Evolutionary conservation across 1,140 invertebrate genomes (phyloP).

Genomic region (Mya arenaria): DNA sequence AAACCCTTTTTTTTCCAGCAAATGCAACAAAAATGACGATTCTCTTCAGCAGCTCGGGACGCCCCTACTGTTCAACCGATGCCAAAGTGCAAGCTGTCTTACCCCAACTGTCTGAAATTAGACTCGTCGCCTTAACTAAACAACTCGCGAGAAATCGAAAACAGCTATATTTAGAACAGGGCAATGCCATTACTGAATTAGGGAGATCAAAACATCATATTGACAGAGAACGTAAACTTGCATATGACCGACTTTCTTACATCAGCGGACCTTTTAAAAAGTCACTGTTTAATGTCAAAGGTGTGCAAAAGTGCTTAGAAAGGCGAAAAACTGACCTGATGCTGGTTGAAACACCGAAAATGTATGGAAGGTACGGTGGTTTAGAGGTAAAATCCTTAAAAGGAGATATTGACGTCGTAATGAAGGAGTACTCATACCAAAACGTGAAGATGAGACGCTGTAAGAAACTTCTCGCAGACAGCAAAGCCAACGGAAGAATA

Average conservation of each 20-base stretch:
- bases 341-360: not conserved
- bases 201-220: conserved; percentile 41
- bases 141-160: conserved; percentile 58
- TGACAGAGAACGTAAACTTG: conserved; percentile 50
- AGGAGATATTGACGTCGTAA: conserved; percentile 36
- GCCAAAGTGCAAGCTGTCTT: conserved; percentile 50
- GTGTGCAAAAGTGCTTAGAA: conserved; percentile 59
- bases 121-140: conserved; percentile 54
- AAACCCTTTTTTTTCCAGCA: too few species aligned
- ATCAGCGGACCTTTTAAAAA: conserved; percentile 47
- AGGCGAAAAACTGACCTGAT: conserved; percentile 52
- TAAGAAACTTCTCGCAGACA: conserved; percentile 30
- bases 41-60: conserved; percentile 47
- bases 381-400: conserved; percentile 49
- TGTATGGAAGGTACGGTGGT: conserved; percentile 48
- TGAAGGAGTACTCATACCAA: conserved; percentile 43
- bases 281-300: conserved; percentile 57
- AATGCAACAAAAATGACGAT: conserved; percentile 26
- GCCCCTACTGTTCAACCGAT: conserved; percentile 50
- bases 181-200: conserved; percentile 53
- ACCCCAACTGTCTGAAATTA: conserved; percentile 54
- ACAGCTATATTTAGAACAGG: conserved; percentile 52
- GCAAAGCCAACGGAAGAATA: conserved; percentile 43
- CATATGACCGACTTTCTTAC: conserved; percentile 44
- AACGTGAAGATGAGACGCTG: conserved; percentile 35